Conservation (phyloP, 2,888 invertebrate genomes). For the Euzophera pinguis region DNA sequence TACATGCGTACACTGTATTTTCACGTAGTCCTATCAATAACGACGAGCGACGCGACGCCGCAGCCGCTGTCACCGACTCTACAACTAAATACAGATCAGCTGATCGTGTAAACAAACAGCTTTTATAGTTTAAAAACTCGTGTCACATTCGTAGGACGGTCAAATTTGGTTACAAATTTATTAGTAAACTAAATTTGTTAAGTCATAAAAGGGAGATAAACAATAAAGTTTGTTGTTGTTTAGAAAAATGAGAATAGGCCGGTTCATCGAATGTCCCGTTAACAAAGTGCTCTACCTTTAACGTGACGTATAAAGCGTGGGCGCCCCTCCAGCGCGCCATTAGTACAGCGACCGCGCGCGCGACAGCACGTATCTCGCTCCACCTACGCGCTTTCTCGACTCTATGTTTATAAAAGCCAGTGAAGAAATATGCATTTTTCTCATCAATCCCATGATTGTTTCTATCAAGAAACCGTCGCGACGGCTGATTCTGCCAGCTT, state of each 20-base stretch:
- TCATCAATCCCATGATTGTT: constrained; percentile 70
- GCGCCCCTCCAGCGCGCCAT: constrained; percentile 74
- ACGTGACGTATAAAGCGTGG: constrained; percentile 72
- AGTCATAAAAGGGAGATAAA: constrained; percentile 19
- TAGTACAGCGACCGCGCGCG: constrained; percentile 76
- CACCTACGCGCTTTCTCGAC: constrained; percentile 69
- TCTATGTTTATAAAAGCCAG: constrained; percentile 75
- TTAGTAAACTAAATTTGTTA: too few species aligned
- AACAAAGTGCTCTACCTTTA: constrained; percentile 68
- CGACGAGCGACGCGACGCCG: constrained; percentile 28
- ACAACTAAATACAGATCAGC: constrained; percentile 46
- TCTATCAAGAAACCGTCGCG: constrained; percentile 73
- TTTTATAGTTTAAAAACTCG: neutral
- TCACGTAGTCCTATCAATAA: constrained; percentile 25
- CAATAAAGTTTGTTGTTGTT: constrained; percentile 63
- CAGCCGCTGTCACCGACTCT: too few species aligned
- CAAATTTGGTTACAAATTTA: neutral
- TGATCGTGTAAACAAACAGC: constrained; percentile 64
- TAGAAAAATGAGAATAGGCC: constrained; percentile 76
- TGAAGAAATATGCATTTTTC: constrained; percentile 70
- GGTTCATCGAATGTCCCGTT: constrained; percentile 75
- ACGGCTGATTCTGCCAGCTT: constrained; percentile 63
- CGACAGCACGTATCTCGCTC: constrained; percentile 68
- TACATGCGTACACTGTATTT: neutral
- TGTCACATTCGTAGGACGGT: neutral